Base-by-base conservation (phyloP, 2,113 vertebrate species). In the Albula goreensis region DNA sequence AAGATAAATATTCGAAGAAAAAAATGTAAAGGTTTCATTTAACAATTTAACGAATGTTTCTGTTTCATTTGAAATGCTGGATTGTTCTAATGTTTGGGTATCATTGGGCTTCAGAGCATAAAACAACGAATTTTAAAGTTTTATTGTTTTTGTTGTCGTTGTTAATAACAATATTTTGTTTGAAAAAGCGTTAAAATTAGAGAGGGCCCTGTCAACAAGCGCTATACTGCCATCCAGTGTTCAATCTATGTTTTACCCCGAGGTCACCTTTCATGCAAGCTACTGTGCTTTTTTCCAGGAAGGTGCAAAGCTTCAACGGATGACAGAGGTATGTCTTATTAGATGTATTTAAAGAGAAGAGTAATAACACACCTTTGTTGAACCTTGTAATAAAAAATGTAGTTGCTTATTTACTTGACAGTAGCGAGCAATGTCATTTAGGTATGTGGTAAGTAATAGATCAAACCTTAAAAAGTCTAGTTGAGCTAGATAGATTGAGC, bases 321-420 rank as follows among this genome's bases (percentile, higher is more conserved):
- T 50, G 91, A 94, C 80, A 95, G 95, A 91, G 96, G 97, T 98
- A 94, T 80, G 95, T 93, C n/a, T 80, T 53, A 79, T 48, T 52
- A 15, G 31, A 53, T 78, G 70, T 19, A 9, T 57, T 53, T 49
- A 74, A 41, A 25, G 8, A 74, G 70, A 2, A 25, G 22, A n/a
- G 70, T 74, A 8, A 74, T 31, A 22, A 25, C 2, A 31, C 7
- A 7, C 2, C 2, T 17, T n/a, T 31, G 70, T 74, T 74, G 22
- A n/a, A 74, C 9, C n/a, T 25, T 7, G 0, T 25, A 5, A n/a
- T 22, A n/a, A 70, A 70, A 8, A 31, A 10, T 25, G 25, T 25
- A 74, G 4, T 25, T 74, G 22, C n/a, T 74, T 8, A 74, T 41
- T 41, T 41, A 1, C 31, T 41, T 41, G 31, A 41, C 1, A 1